Conservation (phyloP, 2,113 vertebrate genomes). For the Laticauda colubrina region DNA sequence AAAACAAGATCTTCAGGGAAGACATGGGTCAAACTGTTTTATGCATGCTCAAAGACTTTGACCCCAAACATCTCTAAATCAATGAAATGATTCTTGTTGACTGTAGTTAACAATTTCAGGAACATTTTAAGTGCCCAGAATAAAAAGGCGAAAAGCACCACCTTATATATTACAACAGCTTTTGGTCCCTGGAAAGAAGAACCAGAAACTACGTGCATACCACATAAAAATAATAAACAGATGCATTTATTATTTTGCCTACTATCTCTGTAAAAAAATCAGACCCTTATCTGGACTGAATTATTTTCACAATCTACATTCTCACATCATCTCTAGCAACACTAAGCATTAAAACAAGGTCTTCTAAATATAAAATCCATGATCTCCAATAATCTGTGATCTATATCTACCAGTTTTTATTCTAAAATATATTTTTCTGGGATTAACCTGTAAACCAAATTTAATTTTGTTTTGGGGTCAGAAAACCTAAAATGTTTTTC, state of each 20-base stretch:
- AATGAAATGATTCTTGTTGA: neutral
- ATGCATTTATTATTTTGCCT: conserved; percentile 12
- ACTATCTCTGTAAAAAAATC: neutral
- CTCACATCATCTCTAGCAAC: neutral
- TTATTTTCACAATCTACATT: conserved; percentile 9
- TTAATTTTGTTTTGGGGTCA: neutral
- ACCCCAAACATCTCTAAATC: neutral
- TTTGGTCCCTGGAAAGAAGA: neutral
- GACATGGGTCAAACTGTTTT: conserved; percentile 3
- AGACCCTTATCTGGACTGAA: neutral
- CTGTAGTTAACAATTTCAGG: conserved; percentile 2
- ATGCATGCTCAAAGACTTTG: neutral
- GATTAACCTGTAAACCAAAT: neutral
- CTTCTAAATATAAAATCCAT: neutral
- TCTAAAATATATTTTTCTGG: neutral
- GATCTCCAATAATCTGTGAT: neutral
- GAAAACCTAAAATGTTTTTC: neutral
- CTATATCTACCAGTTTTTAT: neutral
- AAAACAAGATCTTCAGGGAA: neutral
- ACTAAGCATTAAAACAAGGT: neutral
- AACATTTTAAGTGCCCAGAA: conserved; percentile 9
- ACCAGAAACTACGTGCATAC: neutral
- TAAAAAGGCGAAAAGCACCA: neutral
- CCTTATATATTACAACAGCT: neutral
- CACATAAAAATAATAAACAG: conserved; percentile 26